phyloP scores from a whole-genome alignment of 2,797 vertebrate species.

The Cygnus olor region DNA sequence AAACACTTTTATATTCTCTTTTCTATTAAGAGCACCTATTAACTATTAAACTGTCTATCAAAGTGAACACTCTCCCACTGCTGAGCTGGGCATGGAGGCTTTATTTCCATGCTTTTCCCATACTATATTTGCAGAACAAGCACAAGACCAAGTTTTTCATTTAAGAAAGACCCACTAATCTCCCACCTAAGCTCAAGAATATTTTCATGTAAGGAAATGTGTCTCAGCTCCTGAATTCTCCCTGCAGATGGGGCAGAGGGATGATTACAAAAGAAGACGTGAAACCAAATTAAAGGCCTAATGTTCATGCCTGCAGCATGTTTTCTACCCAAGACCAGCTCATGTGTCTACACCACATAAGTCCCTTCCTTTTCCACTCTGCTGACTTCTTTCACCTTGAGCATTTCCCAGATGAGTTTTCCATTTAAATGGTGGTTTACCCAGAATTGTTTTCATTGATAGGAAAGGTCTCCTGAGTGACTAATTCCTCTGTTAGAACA shows the following conservation, averaged over 20 bases:
- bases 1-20: background rate
- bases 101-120: background rate
- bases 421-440: background rate
- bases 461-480: background rate
- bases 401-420: background rate
- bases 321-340: background rate
- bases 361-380: background rate
- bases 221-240: background rate
- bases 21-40: background rate
- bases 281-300: background rate
- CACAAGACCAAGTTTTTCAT: background rate
- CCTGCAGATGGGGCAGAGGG: background rate
- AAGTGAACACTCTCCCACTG: background rate
- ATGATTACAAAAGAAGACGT: background rate
- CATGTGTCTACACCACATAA: background rate
- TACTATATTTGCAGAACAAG: background rate
- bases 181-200: background rate
- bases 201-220: background rate
- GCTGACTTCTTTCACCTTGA: background rate
- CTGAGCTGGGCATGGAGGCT: fast-evolving
- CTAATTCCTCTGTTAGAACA: background rate
- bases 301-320: background rate
- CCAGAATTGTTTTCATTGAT: background rate
- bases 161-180: background rate
- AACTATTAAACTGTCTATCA: background rate